Conservation (phyloP, 2,797 vertebrate species). For the Dendrocincla fuliginosa region DNA sequence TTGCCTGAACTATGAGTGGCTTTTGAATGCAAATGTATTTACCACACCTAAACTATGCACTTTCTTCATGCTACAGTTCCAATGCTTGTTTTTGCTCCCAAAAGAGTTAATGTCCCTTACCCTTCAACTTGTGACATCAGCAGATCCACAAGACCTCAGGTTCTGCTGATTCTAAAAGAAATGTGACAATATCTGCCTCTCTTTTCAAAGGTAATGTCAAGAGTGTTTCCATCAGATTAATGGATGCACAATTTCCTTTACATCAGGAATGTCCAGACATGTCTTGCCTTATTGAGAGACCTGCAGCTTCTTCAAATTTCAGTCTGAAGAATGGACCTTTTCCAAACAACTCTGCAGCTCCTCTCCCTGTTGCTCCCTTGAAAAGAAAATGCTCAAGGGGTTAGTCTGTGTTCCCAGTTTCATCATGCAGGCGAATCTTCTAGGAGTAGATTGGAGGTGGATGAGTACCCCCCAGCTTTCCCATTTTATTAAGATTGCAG, state of each 20-base stretch:
- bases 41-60: neutral
- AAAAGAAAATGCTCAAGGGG: constrained; percentile 40
- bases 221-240: neutral
- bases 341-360: neutral
- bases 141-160: neutral
- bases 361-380: neutral
- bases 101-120: neutral
- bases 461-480: neutral
- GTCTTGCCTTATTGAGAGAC: constrained; percentile 12
- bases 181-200: neutral
- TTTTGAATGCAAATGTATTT: neutral
- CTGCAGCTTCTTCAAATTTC: neutral
- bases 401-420: neutral
- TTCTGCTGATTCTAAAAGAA: neutral
- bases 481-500: neutral
- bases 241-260: neutral
- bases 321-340: neutral
- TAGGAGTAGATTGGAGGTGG: neutral
- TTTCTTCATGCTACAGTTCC: neutral
- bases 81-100: neutral
- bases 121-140: neutral
- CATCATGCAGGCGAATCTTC: constrained; percentile 23
- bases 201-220: neutral
- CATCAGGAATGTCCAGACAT: neutral
- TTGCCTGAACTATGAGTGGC: neutral